phyloP scores from a whole-genome alignment of 2,888 invertebrate genomes.

The Melipona beecheii region DNA sequence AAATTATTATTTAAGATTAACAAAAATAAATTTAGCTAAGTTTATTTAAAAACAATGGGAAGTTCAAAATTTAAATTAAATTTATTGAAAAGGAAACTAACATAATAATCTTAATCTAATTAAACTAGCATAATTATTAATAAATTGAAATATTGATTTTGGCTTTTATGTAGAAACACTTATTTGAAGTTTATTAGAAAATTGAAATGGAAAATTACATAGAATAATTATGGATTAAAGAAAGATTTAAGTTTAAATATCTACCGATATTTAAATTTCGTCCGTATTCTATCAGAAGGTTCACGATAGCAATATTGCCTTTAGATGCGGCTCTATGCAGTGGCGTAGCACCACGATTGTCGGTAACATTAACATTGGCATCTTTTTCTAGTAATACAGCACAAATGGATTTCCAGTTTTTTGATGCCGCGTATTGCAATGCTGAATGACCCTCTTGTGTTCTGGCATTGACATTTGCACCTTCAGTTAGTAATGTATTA shows the following conservation, averaged over 20 bases:
- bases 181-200: not conserved
- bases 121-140: not conserved
- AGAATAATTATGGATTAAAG: not conserved
- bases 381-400: slow-evolving; percentile 88
- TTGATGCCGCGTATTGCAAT: slow-evolving; percentile 94
- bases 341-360: slow-evolving; percentile 90
- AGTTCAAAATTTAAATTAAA: not conserved
- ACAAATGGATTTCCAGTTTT: slow-evolving; percentile 90
- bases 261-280: slow-evolving; percentile 85
- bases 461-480: slow-evolving; percentile 90
- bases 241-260: not conserved
- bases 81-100: not conserved
- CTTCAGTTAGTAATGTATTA: slow-evolving; percentile 87
- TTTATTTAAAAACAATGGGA: not conserved
- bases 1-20: not conserved
- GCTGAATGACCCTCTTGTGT: slow-evolving; percentile 91
- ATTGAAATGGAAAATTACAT: not conserved
- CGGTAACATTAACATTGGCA: slow-evolving; percentile 89
- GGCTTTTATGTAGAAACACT: not conserved
- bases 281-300: slow-evolving; percentile 87
- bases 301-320: slow-evolving; percentile 89
- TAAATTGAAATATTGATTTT: not conserved
- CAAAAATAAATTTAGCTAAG: not conserved
- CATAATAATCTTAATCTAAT: not conserved
- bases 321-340: slow-evolving; percentile 92